These are phyloP conservation scores for Phrynosoma blainvillii DNA, from an alignment of 2,113 vertebrate species.

Conservation along the genomic window DNA sequence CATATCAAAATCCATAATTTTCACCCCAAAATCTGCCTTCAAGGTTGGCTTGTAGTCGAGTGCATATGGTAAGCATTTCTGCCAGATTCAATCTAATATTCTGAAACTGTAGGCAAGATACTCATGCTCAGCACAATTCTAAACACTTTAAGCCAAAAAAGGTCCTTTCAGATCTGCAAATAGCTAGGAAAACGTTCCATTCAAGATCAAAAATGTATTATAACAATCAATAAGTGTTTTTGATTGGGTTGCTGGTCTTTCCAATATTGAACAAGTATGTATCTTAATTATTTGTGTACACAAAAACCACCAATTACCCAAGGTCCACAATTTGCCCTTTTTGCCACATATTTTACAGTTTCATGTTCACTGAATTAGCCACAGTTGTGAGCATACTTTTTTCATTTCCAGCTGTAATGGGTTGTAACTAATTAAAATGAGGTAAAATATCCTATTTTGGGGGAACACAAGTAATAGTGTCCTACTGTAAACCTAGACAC, in stretches of 20 bases:
- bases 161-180: conserved; percentile 33
- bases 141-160: neutral
- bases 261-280: neutral
- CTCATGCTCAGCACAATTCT: neutral
- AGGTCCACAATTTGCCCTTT: neutral
- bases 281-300: neutral
- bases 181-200: neutral
- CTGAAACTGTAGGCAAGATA: neutral
- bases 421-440: conserved; percentile 47
- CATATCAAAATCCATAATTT: too few species aligned
- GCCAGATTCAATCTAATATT: neutral
- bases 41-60: too few species aligned
- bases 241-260: neutral
- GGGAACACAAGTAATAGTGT: conserved; percentile 65
- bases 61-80: too few species aligned
- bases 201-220: conserved; percentile 19
- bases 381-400: conserved; percentile 8
- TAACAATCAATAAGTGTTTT: neutral
- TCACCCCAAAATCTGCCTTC: too few species aligned
- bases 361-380: conserved; percentile 1
- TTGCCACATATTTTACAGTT: conserved; percentile 26
- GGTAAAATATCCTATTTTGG: conserved; percentile 61
- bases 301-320: conserved; percentile 11
- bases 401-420: neutral
- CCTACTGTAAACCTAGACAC: conserved; percentile 75